Evolutionary conservation across 1,140 invertebrate genomes (phyloP).

Genomic region (Brachionus sp.): DNA sequence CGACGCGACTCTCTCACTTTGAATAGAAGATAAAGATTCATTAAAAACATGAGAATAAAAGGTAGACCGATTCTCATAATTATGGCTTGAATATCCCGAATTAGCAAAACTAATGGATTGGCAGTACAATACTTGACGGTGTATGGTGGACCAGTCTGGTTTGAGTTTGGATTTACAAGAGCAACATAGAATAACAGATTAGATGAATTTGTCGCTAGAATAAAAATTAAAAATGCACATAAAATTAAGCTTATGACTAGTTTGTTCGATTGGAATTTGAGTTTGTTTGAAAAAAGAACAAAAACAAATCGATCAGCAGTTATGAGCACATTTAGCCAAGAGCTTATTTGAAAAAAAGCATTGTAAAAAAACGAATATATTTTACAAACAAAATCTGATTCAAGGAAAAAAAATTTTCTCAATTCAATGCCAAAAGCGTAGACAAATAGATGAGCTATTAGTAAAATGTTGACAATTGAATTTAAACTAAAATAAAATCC

Average conservation of each 20-base stretch:
- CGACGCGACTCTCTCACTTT: not conserved
- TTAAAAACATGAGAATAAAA: not conserved
- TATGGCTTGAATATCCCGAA: not conserved
- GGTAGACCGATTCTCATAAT: not conserved
- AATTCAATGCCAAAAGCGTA: not conserved
- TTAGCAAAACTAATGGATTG: not conserved
- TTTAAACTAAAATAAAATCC: not conserved
- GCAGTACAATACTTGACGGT: not conserved
- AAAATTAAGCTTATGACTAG: not conserved
- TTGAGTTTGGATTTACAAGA: not conserved
- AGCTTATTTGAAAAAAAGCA: not conserved
- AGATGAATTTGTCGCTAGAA: not conserved
- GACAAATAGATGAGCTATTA: not conserved
- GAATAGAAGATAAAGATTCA: not conserved
- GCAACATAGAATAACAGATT: not conserved
- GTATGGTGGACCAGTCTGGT: not conserved
- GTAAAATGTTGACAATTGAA: not conserved
- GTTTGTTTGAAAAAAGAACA: not conserved
- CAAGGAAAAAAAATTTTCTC: not conserved
- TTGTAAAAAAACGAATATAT: not conserved
- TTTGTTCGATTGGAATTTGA: not conserved
- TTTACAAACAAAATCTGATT: not conserved
- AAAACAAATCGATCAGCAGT: not conserved
- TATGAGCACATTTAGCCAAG: not conserved
- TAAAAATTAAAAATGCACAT: not conserved